Evolutionary conservation across 2,888 invertebrate species (phyloP).

Genomic region (Chalcosyrphus nemorum): DNA sequence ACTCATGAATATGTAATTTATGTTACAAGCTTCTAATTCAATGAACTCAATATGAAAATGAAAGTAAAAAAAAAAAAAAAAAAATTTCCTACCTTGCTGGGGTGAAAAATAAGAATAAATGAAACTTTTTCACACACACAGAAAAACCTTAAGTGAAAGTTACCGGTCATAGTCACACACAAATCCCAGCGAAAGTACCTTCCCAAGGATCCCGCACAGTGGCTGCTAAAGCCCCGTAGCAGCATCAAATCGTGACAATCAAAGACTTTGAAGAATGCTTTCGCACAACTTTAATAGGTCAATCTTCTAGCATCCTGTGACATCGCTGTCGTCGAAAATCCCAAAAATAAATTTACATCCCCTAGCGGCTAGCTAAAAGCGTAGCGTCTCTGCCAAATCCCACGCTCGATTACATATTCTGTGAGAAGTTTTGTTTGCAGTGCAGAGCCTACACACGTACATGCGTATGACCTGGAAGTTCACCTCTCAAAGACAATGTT

Average conservation of each 20-base stretch:
- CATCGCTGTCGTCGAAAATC: background rate
- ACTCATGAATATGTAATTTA: constrained; percentile 31
- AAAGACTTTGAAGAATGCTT: background rate
- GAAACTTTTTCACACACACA: constrained; percentile 18
- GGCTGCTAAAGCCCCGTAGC: background rate
- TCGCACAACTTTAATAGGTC: constrained; percentile 28
- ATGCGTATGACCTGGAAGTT: constrained; percentile 13
- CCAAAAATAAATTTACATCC: constrained; percentile 8
- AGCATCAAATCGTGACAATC: background rate
- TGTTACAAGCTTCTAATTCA: constrained; percentile 6
- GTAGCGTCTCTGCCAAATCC: background rate
- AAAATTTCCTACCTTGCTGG: too few relatives aligned
- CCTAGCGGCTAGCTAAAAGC: background rate
- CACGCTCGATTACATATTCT: constrained; percentile 15
- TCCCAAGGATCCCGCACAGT: background rate
- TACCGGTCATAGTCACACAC: background rate
- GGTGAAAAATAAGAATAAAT: background rate
- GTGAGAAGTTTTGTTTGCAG: too few relatives aligned
- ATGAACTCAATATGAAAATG: background rate
- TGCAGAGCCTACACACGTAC: too few relatives aligned
- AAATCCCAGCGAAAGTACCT: background rate
- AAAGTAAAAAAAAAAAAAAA: background rate
- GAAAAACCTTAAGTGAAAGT: constrained; percentile 21
- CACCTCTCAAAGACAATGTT: constrained; percentile 31
- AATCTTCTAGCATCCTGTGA: background rate